Evolutionary conservation across 1,140 invertebrate genomes (phyloP).

Genomic region (Gonioctena quinquepunctata): DNA sequence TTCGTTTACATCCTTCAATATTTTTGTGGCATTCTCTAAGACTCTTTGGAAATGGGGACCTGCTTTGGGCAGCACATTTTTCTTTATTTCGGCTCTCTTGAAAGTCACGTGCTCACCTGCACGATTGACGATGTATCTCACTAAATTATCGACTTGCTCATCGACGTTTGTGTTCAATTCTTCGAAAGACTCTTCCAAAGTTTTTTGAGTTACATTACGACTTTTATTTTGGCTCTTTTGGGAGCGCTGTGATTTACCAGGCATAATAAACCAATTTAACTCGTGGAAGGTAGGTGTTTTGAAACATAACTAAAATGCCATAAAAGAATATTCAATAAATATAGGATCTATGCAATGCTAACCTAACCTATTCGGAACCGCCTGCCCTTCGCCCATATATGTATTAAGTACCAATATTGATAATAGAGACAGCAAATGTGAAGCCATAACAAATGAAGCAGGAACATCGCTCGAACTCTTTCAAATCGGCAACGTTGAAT

Average conservation of each 20-base stretch:
- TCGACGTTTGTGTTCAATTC: constrained; percentile 15
- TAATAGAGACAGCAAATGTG: no score
- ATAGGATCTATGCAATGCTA: no score
- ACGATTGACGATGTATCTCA: constrained; percentile 39
- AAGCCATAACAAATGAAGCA: no score
- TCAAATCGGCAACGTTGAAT: no score
- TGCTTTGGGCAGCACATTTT: constrained; percentile 31
- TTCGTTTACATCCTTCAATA: constrained; percentile 35
- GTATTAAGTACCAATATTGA: no score
- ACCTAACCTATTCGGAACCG: no score
- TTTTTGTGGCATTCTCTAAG: constrained; percentile 24
- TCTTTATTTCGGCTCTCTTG: constrained; percentile 36
- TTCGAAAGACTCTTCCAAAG: constrained; percentile 3
- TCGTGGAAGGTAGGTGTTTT: no score
- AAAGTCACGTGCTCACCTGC: constrained; percentile 31
- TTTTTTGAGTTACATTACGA: constrained; percentile 11
- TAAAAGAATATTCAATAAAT: no score
- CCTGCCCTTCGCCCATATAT: no score
- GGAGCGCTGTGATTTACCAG: constrained; percentile 4
- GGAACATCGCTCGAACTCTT: no score
- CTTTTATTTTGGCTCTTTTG: not conserved
- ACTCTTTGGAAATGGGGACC: constrained; percentile 34
- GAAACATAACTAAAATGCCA: no score
- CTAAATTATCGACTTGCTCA: constrained; percentile 35
- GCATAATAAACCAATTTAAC: no score